Evolutionary conservation across 2,888 invertebrate genomes (phyloP).

Genomic region (Drosophila fulvimacula): DNA sequence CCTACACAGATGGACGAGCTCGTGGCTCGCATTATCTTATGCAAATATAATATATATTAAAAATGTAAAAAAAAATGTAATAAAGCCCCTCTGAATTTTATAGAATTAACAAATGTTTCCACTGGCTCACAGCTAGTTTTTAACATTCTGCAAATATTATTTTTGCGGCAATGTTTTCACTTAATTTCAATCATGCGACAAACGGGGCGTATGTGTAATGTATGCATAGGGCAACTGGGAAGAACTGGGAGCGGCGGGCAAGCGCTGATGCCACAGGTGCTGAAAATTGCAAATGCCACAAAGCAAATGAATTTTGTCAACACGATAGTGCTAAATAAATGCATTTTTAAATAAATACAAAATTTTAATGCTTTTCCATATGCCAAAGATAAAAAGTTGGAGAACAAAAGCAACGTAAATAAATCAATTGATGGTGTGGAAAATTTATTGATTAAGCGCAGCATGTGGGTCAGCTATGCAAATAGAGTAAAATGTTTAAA

Average conservation of each 20-base stretch:
- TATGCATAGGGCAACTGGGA: slow-evolving; percentile 35
- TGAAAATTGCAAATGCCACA: slow-evolving; percentile 29
- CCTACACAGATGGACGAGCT: background rate
- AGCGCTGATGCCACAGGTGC: slow-evolving; percentile 22
- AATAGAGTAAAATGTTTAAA: slow-evolving; percentile 8
- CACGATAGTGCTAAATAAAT: slow-evolving; percentile 27
- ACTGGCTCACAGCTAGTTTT: slow-evolving; percentile 21
- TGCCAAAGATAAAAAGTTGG: slow-evolving; percentile 1
- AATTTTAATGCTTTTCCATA: slow-evolving; percentile 5
- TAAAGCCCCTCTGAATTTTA: slow-evolving; percentile 65
- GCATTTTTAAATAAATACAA: slow-evolving; percentile 25
- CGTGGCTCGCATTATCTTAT: slow-evolving; percentile 18
- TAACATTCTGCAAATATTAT: slow-evolving; percentile 45
- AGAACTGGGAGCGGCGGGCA: background rate
- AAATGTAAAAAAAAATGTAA: slow-evolving; percentile 45
- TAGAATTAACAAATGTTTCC: slow-evolving; percentile 36
- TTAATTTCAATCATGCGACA: slow-evolving; percentile 33
- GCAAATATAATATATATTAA: slow-evolving; percentile 32
- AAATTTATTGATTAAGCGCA: slow-evolving; percentile 29
- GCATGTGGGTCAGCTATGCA: slow-evolving; percentile 9
- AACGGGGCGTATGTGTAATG: slow-evolving; percentile 36
- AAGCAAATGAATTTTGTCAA: slow-evolving; percentile 36
- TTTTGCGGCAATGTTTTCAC: slow-evolving; percentile 25
- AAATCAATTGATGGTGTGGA: slow-evolving; percentile 1
- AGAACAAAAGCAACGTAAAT: background rate